These are phyloP conservation scores for Himantopus leucocephalus DNA, from an alignment of 2,113 vertebrate species.

Conservation along the genomic window DNA sequence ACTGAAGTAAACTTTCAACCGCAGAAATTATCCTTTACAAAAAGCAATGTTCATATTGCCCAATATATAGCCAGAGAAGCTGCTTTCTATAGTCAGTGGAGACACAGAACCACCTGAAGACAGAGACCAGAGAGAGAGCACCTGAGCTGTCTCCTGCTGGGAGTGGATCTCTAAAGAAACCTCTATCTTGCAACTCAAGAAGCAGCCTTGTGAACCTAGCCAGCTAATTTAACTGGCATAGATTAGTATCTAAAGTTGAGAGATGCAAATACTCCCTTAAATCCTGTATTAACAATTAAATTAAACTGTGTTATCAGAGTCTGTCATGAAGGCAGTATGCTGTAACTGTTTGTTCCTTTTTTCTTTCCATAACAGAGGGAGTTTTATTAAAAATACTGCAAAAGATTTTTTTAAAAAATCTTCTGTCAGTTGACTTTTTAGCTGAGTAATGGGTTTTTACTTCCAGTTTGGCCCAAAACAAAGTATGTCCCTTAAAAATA, in stretches of 20 bases:
- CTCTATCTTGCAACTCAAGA: neutral
- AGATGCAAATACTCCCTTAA: neutral
- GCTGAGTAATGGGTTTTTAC: neutral
- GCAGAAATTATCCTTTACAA: neutral
- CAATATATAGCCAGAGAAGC: neutral
- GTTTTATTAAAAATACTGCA: neutral
- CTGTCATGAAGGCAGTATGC: neutral
- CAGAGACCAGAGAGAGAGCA: neutral
- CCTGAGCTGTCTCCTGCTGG: neutral
- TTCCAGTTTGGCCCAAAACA: neutral
- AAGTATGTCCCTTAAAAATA: neutral
- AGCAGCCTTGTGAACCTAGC: neutral
- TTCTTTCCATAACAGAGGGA: neutral
- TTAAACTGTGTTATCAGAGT: neutral
- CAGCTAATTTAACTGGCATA: neutral
- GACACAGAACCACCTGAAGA: neutral
- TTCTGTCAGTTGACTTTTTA: too few relatives aligned
- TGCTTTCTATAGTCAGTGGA: neutral
- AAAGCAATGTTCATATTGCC: fast-evolving
- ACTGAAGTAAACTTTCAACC: neutral
- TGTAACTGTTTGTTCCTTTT: neutral
- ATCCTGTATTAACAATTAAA: neutral
- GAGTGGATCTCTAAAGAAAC: neutral
- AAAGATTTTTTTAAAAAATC: neutral
- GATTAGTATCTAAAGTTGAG: neutral